A percentile compares a stretch with the other conserved stretches of the same genome.
Evolutionary conservation across 2,797 vertebrate species (phyloP).

Genomic region (Rhinichthys osculus): DNA sequence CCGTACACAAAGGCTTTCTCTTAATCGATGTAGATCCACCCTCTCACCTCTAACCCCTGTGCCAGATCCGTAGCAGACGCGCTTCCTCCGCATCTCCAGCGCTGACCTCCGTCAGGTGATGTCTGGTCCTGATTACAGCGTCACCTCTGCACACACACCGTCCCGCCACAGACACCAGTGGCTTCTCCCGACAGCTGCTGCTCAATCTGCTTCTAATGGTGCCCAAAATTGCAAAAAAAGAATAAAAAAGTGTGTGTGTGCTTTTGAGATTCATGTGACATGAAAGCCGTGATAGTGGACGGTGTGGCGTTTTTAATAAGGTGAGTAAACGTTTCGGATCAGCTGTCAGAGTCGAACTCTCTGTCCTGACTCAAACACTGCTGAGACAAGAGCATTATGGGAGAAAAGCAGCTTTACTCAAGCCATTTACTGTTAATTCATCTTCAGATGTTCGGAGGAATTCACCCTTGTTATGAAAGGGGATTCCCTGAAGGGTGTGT

Average conservation of each 20-base stretch:
- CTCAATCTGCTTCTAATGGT: slow-evolving; percentile 59
- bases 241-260: background rate
- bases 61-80: slow-evolving; percentile 64
- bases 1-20: slow-evolving; percentile 56
- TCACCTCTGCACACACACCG: slow-evolving; percentile 49
- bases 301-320: slow-evolving; percentile 20
- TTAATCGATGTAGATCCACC: slow-evolving; percentile 55
- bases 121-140: slow-evolving; percentile 65
- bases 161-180: too few relatives aligned
- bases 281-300: slow-evolving; percentile 23
- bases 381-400: background rate
- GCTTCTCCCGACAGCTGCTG: slow-evolving; percentile 34
- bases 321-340: slow-evolving; percentile 40
- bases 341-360: slow-evolving; percentile 31
- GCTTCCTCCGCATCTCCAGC: slow-evolving; percentile 53
- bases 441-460: slow-evolving; percentile 8
- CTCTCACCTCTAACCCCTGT: slow-evolving; percentile 53
- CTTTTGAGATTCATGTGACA: slow-evolving; percentile 12
- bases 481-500: slow-evolving; percentile 20
- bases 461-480: background rate
- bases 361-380: background rate
- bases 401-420: background rate
- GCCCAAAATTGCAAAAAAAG: slow-evolving; percentile 48
- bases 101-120: slow-evolving; percentile 61
- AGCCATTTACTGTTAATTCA: slow-evolving; percentile 6